These are phyloP conservation scores for Morus bassanus DNA, from an alignment of 2,797 vertebrate species.

Conservation along the genomic window DNA sequence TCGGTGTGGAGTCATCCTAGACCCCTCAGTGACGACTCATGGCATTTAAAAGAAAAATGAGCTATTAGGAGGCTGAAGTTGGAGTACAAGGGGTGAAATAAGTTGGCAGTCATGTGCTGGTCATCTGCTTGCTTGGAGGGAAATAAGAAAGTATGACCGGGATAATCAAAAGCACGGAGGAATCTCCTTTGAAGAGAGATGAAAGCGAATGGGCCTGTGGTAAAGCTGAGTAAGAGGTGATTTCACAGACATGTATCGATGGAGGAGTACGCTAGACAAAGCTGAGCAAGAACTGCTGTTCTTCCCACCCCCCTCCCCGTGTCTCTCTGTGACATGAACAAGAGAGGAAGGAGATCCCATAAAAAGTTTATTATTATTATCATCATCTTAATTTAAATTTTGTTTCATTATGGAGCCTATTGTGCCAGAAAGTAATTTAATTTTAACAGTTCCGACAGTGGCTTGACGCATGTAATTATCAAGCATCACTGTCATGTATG, in stretches of 20 bases:
- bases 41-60: background rate
- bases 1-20: background rate
- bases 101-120: background rate
- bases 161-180: slow-evolving; percentile 41
- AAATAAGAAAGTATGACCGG: slow-evolving; percentile 23
- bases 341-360: background rate
- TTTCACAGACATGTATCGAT: background rate
- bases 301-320: background rate
- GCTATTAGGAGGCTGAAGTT: background rate
- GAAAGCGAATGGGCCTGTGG: background rate
- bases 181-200: slow-evolving; percentile 48
- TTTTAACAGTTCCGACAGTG: background rate
- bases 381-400: background rate
- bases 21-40: background rate
- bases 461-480: background rate
- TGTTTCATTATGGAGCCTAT: background rate
- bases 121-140: slow-evolving; percentile 19
- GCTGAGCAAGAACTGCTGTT: slow-evolving; percentile 2
- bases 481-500: background rate
- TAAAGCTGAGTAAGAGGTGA: slow-evolving; percentile 46
- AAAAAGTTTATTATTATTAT: background rate
- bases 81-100: background rate
- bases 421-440: background rate
- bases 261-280: background rate
- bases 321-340: background rate